phyloP scores from a whole-genome alignment of 2,888 invertebrate genomes.

The Leptothorax acervorum region DNA sequence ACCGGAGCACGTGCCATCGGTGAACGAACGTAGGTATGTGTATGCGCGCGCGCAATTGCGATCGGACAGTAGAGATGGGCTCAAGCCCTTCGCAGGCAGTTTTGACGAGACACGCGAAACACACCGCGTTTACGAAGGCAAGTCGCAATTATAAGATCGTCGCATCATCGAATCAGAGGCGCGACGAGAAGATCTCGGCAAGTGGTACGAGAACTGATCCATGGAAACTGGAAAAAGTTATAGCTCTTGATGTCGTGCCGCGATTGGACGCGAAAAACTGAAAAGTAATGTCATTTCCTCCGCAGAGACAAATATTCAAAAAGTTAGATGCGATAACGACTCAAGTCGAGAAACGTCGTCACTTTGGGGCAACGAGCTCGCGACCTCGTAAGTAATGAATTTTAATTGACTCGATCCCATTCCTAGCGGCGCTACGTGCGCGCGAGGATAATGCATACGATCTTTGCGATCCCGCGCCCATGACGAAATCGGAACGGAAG shows the following conservation, averaged over 20 bases:
- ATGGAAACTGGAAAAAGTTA: background rate
- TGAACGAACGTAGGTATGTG: slow-evolving; percentile 29
- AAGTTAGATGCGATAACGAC: background rate
- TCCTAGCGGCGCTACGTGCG: background rate
- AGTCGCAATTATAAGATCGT: background rate
- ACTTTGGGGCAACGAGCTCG: background rate
- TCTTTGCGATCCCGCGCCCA: background rate
- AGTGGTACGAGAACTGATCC: background rate
- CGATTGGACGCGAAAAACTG: background rate
- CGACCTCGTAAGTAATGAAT: background rate
- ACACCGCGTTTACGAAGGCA: background rate
- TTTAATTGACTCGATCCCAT: slow-evolving; percentile 12
- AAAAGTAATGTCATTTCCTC: background rate
- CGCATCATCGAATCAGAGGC: background rate
- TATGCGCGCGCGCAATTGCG: slow-evolving; percentile 29
- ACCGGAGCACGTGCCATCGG: slow-evolving; percentile 58
- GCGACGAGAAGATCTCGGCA: background rate
- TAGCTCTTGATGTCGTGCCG: background rate
- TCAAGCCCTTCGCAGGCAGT: background rate
- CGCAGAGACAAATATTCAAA: background rate
- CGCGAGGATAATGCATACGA: background rate
- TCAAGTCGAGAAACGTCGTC: background rate
- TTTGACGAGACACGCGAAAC: background rate
- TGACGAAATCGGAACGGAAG: slow-evolving; percentile 27
- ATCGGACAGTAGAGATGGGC: slow-evolving; percentile 7